Conservation (phyloP, 2,797 vertebrate species). For the Chaetophractus vellerosus region DNA sequence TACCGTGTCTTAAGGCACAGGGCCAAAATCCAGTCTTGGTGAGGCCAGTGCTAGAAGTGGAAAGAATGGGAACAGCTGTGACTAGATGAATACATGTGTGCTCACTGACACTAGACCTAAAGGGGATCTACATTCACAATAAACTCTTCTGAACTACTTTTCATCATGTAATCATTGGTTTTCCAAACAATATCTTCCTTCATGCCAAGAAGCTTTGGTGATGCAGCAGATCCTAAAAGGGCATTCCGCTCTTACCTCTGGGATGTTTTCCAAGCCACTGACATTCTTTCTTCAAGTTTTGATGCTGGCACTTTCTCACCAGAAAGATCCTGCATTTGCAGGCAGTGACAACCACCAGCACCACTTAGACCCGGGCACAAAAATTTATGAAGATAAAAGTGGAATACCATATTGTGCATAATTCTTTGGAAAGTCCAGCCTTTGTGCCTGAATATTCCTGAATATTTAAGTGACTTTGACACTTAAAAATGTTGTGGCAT, state of each 20-base stretch:
- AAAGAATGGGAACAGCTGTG: background rate
- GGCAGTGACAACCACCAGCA: background rate
- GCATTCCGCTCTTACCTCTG: background rate
- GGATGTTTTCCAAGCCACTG: background rate
- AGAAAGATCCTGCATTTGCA: slow-evolving; percentile 14
- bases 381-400: background rate
- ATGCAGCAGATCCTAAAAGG: background rate
- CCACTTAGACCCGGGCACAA: background rate
- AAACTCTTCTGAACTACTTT: background rate
- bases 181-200: background rate
- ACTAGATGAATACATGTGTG: too few relatives aligned
- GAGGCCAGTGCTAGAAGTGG: background rate
- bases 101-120: background rate
- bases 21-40: background rate
- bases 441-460: background rate
- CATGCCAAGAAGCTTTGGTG: background rate
- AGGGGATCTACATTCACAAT: background rate
- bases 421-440: background rate
- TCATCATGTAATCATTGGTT: background rate
- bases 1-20: background rate
- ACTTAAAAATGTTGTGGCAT: background rate
- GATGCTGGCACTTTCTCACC: slow-evolving; percentile 23
- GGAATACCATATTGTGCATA: background rate
- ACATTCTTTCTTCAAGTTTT: slow-evolving; percentile 42
- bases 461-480: too few relatives aligned